A percentile compares a stretch with the other conserved stretches of the same genome.
phyloP scores from a whole-genome alignment of 2,797 vertebrate species.

The Sebastiscus tertius region DNA sequence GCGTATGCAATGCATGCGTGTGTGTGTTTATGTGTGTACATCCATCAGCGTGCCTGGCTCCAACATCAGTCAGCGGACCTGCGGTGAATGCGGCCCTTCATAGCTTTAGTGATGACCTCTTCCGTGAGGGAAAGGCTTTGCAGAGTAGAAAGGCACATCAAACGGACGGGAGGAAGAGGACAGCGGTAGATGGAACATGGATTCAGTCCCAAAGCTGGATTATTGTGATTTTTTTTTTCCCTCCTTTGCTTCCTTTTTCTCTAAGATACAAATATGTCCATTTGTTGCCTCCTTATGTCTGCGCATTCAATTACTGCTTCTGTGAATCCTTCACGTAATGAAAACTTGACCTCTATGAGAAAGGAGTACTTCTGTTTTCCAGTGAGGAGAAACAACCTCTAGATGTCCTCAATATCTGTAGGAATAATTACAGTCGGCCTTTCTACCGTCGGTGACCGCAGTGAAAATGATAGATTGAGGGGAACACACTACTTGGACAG shows the following conservation, averaged over 20 bases:
- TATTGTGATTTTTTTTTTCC: conserved; percentile 23
- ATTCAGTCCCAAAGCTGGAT: conserved; percentile 33
- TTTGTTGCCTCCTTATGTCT: conserved; percentile 47
- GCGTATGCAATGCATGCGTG: conserved; percentile 26
- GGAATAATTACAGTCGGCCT: conserved; percentile 75
- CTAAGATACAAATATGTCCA: conserved; percentile 18
- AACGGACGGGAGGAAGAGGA: conserved; percentile 45
- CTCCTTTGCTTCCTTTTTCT: conserved; percentile 6
- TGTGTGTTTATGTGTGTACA: conserved; percentile 64
- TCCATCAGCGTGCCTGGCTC: conserved; percentile 67
- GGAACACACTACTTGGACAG: conserved; percentile 73
- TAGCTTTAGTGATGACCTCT: conserved; percentile 65
- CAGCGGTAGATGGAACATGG: conserved; percentile 47
- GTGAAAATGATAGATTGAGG: conserved; percentile 79
- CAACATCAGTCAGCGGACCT: conserved; percentile 64
- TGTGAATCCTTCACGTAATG: conserved; percentile 41
- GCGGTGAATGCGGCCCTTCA: conserved; percentile 67
- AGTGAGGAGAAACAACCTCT: conserved; percentile 67
- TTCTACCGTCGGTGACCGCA: conserved; percentile 70
- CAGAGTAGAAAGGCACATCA: conserved; percentile 51
- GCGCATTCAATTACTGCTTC: conserved; percentile 35
- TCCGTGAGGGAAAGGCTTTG: conserved; percentile 43
- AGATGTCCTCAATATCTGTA: conserved; percentile 76
- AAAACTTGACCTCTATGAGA: conserved; percentile 51
- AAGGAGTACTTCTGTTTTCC: conserved; percentile 59